Evolutionary conservation across 1,140 invertebrate species (phyloP), one percentile per base, ranked within the genome.

Genomic region (Cyclina sinensis): DNA sequence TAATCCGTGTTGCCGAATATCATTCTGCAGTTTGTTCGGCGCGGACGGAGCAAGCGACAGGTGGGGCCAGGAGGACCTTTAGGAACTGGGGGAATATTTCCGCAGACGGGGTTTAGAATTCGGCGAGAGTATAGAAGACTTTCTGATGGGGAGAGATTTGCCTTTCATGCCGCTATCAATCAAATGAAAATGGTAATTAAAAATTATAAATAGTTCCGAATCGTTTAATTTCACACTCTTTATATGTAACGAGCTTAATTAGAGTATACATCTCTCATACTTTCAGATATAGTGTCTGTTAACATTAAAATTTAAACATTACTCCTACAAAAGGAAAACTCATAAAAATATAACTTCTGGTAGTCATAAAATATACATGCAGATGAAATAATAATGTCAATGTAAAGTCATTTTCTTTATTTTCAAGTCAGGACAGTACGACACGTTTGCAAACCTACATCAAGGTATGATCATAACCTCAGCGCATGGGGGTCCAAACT

Each of bases 401-500:
- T n/a, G n/a, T n/a, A n/a, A n/a, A n/a, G n/a, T n/a, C n/a, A n/a
- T n/a, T n/a, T n/a, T n/a, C n/a, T 43, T 43, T 43, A 43, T 43
- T 4, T 43, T 86, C 78, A n/a, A 88, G 86, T 70, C 43, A 39
- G 86, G 86, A 35, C 76, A 68, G n/a, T 88, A 80, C 51, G 78
- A 88, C 39, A 88, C 46, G 43, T 88, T 88, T 81, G 86, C 86
- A 27, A 80, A 70, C 30, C 3, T 88, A 7, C 86, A 88, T 37
- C 11, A 9, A 1, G 86, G 86, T 14, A 73, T 68, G 5, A 32
- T 70, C 11, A 35, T 73, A 21, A 73, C 1, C 7, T 88, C 86
- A 16, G 86, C 86, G 3, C 86, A 88, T 27, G 24, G n/a, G 37
- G 86, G 86, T 30, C 86, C 86, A 48, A 88, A 88, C 32, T 88